Evolutionary conservation across 2,113 vertebrate species (phyloP), one percentile per base, ranked within the genome.

Genomic region (Ailuropoda melanoleuca): DNA sequence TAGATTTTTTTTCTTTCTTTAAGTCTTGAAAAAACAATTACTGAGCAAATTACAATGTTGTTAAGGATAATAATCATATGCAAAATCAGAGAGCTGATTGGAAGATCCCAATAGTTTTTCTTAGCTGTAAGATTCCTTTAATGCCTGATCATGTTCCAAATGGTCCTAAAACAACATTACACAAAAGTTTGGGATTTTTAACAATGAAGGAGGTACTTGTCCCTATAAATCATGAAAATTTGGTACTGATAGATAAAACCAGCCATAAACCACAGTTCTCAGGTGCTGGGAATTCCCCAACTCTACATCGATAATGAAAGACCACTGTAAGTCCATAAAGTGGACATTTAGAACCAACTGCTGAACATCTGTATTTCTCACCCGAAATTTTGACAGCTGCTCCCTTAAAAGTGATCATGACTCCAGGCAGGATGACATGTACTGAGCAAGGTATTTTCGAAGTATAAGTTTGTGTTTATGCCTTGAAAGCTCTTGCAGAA

Each of bases 401-500:
- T n/a, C 87, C 37, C 39, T 95, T 91, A 96, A 96, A 90, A 91
- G 56, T 77, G 37, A 80, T 56, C 55, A 87, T 29, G 64, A 92
- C 64, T 43, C 92, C 17, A 95, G 75, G 74, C 23, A 94, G 17
- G 58, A 15, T 95, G 39, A 92, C 88, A 80, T 43, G 14, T 55
- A 83, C 12, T 18, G 4, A 96, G 8, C 6, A 74, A 93, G 84
- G 1, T 31, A 68, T 85, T 94, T 85, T 78, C 75, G 56, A 88
- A 85, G 81, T 90, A 15, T 77, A 70, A 60, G 15, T 85, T 96
- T 48, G 90, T 53, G 85, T 62, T 29, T 21, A n/a, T 23, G 7
- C 31, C 55, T 90, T 95, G 21, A 88, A 91, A 46, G 95, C 1
- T 94, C 55, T 77, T 88, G 78, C 2, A 97, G 70, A n/a, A 98